Percentiles rank a stretch among this genome's conserved stretches.
These are phyloP conservation scores for Nothura maculosa DNA, from an alignment of 2,797 vertebrate species.

Conservation along the genomic window DNA sequence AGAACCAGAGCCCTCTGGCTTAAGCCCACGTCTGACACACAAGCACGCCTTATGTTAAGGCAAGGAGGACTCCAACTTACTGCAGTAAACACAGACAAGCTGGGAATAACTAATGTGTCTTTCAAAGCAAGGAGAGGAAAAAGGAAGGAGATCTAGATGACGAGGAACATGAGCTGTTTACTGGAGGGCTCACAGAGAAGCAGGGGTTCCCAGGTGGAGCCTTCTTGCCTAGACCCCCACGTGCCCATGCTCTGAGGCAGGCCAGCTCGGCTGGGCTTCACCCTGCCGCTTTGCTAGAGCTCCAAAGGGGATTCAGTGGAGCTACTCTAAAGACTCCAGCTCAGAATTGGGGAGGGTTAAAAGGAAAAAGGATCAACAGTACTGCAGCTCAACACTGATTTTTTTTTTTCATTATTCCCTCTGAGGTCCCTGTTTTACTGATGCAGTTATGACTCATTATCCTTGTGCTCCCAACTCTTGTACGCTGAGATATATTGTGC, in stretches of 20 bases:
- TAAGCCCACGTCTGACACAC: background rate
- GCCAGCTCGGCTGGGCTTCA: background rate
- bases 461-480: background rate
- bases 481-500: background rate
- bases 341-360: background rate
- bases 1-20: background rate
- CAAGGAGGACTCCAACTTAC: background rate
- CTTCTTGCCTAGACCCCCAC: background rate
- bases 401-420: background rate
- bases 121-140: background rate
- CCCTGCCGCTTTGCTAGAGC: background rate
- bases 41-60: background rate
- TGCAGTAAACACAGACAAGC: background rate
- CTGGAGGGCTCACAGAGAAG: background rate
- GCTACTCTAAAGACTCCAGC: background rate
- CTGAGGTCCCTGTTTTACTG: background rate
- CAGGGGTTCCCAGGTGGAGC: background rate
- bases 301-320: background rate
- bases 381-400: background rate
- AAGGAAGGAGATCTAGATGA: background rate
- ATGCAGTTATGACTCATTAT: background rate
- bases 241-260: background rate
- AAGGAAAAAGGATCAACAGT: background rate
- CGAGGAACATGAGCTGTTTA: background rate
- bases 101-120: background rate